Evolutionary conservation across 2,113 vertebrate genomes (phyloP), one percentile per base, ranked within the genome.

Genomic region (Terrapene triunguis): DNA sequence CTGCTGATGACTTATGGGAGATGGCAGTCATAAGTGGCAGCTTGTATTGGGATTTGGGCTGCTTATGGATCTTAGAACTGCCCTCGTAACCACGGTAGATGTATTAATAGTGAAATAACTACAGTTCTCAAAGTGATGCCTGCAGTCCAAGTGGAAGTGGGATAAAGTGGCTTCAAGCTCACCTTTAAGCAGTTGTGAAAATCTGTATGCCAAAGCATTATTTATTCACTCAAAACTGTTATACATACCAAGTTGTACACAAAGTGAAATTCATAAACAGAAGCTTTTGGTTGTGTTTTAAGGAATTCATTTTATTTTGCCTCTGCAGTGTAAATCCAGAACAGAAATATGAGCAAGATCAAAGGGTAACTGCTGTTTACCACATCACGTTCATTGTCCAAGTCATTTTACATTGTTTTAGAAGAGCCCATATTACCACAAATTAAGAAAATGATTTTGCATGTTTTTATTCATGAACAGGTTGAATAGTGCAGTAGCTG

Each of bases 271-370:
- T 85, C 1, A 5, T 54, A 90, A 94, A 65, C 65, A 4, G 54
- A n/a, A 89, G 88, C 69, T 96, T 95, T 95, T 91, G 96, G 76
- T 91, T 96, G 86, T 57, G 69, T 96, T 87, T 94, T 91, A 90
- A 87, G 69, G 59, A 80, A 91, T 32, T 69, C 42, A 48, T 95
- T 95, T 94, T 84, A 35, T 89, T 95, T 95, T 90, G 48, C 22
- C 42, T 50, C 76, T 87, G 51, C 2, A 1, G n/a, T 94, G 57
- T 69, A 85, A 85, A 87, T 90, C 76, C 88, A 51, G 74, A 94
- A 87, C 83, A 38, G 94, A 95, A 92, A 85, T 80, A 11, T 38
- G 88, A 85, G 29, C 65, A 82, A 93, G 86, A 90, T 83, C 0
- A 3, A 91, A 89, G 57, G 88, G 89, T 79, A 89, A 32, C 50